Base-by-base conservation (phyloP, 2,797 vertebrate genomes). In the Macropodus opercularis region DNA sequence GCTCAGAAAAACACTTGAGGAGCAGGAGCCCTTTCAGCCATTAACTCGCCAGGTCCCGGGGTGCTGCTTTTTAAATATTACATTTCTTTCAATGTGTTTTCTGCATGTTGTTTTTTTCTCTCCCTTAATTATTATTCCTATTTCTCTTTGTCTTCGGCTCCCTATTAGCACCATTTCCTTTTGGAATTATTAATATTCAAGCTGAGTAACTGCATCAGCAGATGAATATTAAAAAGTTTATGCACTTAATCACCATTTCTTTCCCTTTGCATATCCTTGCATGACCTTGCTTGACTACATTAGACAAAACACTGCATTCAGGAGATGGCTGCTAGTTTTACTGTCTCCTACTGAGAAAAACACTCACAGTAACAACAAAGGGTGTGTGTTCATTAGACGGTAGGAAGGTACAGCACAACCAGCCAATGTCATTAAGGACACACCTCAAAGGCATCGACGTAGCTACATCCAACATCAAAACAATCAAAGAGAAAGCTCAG, bases 1-100 rank as follows among this genome's bases (percentile, higher is more conserved):
- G 89, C 88, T 87, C 74, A 79, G 85, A 87, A 84, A 89, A 91
- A 89, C 92, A 92, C 91, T 92, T 77, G 80, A 90, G 72, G 79
- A 89, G 88, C 84, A 79, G 81, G 69, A 85, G 79, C 77, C 81
- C 73, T 83, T 90, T 87, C 78, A 85, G 66, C 84, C 85, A 89
- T 91, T 92, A 90, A 92, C 90, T 91, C 84, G 79, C 84, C 87
- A 75, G 68, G 87, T 90, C 86, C 91, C 81, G 87, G 75, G 80
- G 86, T 41, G 86, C 77, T 68, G 77, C 84, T 87, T 90, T 91
- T 90, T 85, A 90, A 90, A 87, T 85, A 84, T 75, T 80, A 77
- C 69, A 70, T 71, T 77, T 79, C 59, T 77, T 80, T 80, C 29
- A 84, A 83, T 72, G 46, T 67, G 52, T 81, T 80, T 81, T 53